Conservation (phyloP, 2,888 invertebrate genomes). For the Thymelicus sylvestris region DNA sequence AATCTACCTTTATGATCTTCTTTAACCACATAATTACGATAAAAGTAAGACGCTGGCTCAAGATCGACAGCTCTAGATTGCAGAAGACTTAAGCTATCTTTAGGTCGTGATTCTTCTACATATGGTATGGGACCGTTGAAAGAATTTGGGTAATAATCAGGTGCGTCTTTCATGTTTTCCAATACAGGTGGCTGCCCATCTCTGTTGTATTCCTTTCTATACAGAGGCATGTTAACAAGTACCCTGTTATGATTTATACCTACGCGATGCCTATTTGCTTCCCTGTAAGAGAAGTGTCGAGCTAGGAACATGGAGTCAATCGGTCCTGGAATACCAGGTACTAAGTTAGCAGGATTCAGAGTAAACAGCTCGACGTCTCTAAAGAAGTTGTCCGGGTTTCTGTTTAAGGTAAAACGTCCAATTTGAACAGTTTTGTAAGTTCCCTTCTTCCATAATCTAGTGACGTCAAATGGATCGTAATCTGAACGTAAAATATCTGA, state of each 20-base stretch:
- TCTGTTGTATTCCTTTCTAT: conserved; percentile 58
- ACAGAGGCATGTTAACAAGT: conserved; percentile 59
- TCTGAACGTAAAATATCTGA: conserved; percentile 55
- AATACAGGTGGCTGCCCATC: conserved; percentile 86
- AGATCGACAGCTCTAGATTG: conserved; percentile 58
- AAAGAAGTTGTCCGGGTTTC: conserved; percentile 61
- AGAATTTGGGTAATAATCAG: conserved; percentile 70
- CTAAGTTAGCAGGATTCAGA: conserved; percentile 63
- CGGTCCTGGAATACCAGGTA: conserved; percentile 70
- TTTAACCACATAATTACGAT: conserved; percentile 62
- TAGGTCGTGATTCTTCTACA: conserved; percentile 67
- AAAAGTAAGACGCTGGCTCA: conserved; percentile 90
- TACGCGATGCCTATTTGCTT: conserved; percentile 64
- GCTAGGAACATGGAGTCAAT: conserved; percentile 59
- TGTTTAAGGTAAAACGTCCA: conserved; percentile 60
- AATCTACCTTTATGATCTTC: conserved; percentile 45
- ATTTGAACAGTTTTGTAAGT: conserved; percentile 60
- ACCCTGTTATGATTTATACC: conserved; percentile 63
- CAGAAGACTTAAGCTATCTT: conserved; percentile 48
- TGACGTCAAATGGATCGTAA: conserved; percentile 69
- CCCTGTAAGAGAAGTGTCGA: conserved; percentile 58
- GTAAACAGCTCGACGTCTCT: conserved; percentile 58
- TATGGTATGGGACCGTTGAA: conserved; percentile 92
- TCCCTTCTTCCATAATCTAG: conserved; percentile 64
- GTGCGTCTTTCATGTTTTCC: conserved; percentile 93